Conservation (phyloP, 2,888 invertebrate genomes). For the Autographa pulchrina region DNA sequence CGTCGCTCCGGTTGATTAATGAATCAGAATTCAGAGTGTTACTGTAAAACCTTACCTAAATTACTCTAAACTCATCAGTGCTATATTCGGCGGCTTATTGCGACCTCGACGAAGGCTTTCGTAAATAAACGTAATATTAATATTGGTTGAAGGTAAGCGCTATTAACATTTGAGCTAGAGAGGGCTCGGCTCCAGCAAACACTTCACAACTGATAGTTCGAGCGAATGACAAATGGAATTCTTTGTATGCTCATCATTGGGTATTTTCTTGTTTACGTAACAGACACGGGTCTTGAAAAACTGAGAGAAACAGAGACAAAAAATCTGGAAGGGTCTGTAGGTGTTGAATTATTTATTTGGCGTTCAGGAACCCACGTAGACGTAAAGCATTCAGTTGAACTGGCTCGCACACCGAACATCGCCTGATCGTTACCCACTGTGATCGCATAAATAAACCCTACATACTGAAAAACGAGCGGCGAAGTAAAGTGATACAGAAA, state of each 20-base stretch:
- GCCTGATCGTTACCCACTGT: slow-evolving; percentile 4
- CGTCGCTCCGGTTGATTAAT: slow-evolving; percentile 57
- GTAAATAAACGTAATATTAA: slow-evolving; percentile 32
- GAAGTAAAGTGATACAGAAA: background rate
- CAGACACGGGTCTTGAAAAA: slow-evolving; percentile 43
- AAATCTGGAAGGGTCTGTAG: slow-evolving; percentile 54
- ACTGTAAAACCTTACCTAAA: slow-evolving; percentile 41
- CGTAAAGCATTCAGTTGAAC: slow-evolving; percentile 43
- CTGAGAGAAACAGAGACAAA: slow-evolving; percentile 53
- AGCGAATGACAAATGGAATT: slow-evolving; percentile 53
- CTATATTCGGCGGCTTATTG: slow-evolving; percentile 33
- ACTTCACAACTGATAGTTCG: slow-evolving; percentile 44
- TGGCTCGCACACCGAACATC: background rate
- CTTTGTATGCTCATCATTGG: slow-evolving; percentile 48
- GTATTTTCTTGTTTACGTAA: slow-evolving; percentile 51
- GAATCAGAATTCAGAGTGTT: slow-evolving; percentile 42
- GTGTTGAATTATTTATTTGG: slow-evolving; percentile 73
- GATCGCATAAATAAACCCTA: slow-evolving; percentile 14
- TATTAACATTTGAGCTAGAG: slow-evolving; percentile 37
- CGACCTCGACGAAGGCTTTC: slow-evolving; percentile 24
- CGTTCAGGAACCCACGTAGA: slow-evolving; percentile 49
- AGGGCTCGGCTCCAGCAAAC: slow-evolving; percentile 27
- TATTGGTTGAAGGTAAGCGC: slow-evolving; percentile 36
- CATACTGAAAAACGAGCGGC: slow-evolving; percentile 7
- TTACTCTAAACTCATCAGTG: slow-evolving; percentile 34